Evolutionary conservation across 2,113 vertebrate species (phyloP), one percentile per base, ranked within the genome.

Genomic region (Ramphastos sulfuratus): DNA sequence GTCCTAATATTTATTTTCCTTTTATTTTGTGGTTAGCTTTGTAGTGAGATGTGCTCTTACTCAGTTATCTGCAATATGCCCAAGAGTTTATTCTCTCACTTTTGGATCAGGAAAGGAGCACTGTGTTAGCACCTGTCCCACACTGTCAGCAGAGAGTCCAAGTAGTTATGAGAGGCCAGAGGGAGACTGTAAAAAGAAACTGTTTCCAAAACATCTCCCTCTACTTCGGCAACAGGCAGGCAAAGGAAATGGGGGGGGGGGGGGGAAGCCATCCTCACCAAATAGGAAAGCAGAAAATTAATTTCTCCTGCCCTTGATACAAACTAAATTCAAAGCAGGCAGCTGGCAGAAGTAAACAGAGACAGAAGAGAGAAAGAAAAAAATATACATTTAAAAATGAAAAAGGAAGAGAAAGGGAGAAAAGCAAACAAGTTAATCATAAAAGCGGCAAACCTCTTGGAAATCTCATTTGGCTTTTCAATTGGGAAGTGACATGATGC

Each of bases 391-490:
- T 12, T 24, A 52, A 88, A 35, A 80, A 82, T 30, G 6, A 39
- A 56, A 23, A 65, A 75, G 60, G 6, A 10, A 75, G 20, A 71
- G 28, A 82, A 77, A n/a, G n/a, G 44, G 58, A 90, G 54, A 84
- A 94, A 87, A 86, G 44, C 48, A 66, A 95, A 83, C 25, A 86
- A 94, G 25, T 19, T 12, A 87, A 93, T 95, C 80, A 93, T 65
- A 84, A 93, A 89, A 39, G 31, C 76, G 35, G 23, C 86, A 87
- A 95, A 87, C 66, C 30, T 6, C 85, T 9, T 87, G 73, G 81
- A 95, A 97, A 96, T 89, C 92, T 95, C 82, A 96, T 93, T 89
- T 95, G 67, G 86, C 35, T 94, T 97, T 97, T 97, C 93, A 91
- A 7, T 58, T 79, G 73, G 37, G 82, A 96, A 93, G 80, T 85